phyloP scores from a whole-genome alignment of 2,113 vertebrate species.

The Amblyopsis rosae region DNA sequence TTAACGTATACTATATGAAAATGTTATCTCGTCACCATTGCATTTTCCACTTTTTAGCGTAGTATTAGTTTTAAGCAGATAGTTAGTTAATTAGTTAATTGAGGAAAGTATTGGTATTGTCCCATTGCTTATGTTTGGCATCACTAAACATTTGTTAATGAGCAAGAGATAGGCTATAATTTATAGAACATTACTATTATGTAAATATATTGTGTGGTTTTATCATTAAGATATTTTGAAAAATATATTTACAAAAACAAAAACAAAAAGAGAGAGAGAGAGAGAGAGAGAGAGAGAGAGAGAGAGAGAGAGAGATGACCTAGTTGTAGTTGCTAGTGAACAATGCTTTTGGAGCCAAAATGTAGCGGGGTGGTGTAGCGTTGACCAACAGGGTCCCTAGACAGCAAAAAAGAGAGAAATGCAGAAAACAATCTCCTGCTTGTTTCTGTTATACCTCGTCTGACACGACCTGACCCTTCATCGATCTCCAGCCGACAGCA shows the following conservation, averaged over 20 bases:
- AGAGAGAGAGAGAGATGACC: background rate
- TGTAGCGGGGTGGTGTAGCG: constrained; percentile 54
- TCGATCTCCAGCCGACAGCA: constrained; percentile 69
- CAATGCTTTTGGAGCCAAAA: constrained; percentile 46
- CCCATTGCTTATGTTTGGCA: too few species aligned
- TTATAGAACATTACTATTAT: too few species aligned
- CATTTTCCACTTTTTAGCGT: too few species aligned
- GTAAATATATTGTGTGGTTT: too few species aligned
- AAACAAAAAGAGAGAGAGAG: too few species aligned
- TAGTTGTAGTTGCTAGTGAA: constrained; percentile 36
- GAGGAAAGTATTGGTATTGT: too few species aligned
- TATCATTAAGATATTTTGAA: background rate
- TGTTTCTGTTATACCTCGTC: constrained; percentile 71
- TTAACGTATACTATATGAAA: too few species aligned
- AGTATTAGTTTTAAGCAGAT: too few species aligned
- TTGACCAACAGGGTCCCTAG: constrained; percentile 59
- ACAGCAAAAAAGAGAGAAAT: constrained; percentile 55
- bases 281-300: background rate
- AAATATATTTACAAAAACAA: background rate
- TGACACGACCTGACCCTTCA: constrained; percentile 70
- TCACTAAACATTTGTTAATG: too few species aligned
- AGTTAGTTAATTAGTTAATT: too few species aligned
- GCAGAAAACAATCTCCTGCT: constrained; percentile 71
- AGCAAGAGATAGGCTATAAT: too few species aligned
- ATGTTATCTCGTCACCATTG: too few species aligned